These are phyloP conservation scores for Bettongia penicillata DNA, from an alignment of 2,113 vertebrate species.

Conservation along the genomic window DNA sequence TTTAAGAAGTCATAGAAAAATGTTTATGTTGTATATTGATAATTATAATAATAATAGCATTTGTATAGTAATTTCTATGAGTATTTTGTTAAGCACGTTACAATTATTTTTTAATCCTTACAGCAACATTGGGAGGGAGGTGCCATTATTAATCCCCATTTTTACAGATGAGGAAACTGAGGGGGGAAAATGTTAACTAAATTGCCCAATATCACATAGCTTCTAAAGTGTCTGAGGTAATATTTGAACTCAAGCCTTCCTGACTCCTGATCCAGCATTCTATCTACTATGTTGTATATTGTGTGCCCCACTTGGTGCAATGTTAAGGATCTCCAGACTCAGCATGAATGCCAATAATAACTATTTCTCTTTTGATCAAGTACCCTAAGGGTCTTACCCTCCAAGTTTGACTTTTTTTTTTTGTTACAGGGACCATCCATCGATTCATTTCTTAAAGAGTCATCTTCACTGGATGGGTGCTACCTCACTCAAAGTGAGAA, in stretches of 20 bases:
- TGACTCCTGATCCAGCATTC: not conserved
- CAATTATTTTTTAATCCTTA: not conserved
- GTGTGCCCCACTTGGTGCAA: not conserved
- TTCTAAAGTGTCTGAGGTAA: not conserved
- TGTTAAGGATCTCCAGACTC: not conserved
- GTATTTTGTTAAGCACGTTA: not conserved
- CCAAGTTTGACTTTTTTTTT: too few species aligned
- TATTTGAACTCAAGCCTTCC: not conserved
- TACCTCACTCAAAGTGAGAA: too few species aligned
- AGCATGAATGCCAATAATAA: too few species aligned
- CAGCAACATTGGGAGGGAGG: not conserved
- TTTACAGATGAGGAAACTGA: not conserved
- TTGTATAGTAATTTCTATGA: not conserved
- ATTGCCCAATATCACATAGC: not conserved
- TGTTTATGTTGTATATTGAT: not conserved
- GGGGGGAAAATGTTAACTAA: not conserved
- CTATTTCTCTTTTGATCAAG: too few species aligned
- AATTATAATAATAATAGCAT: not conserved
- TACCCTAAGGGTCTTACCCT: too few species aligned
- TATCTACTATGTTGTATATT: not conserved
- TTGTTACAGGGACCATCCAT: too few species aligned
- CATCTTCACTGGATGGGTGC: too few species aligned
- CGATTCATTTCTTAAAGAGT: too few species aligned
- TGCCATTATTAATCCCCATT: not conserved
- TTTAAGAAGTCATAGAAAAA: not conserved